Percentiles rank a stretch among this genome's conserved stretches.
These are phyloP conservation scores for Mactra quadrangularis DNA, from an alignment of 1,140 invertebrate genomes.

Conservation along the genomic window DNA sequence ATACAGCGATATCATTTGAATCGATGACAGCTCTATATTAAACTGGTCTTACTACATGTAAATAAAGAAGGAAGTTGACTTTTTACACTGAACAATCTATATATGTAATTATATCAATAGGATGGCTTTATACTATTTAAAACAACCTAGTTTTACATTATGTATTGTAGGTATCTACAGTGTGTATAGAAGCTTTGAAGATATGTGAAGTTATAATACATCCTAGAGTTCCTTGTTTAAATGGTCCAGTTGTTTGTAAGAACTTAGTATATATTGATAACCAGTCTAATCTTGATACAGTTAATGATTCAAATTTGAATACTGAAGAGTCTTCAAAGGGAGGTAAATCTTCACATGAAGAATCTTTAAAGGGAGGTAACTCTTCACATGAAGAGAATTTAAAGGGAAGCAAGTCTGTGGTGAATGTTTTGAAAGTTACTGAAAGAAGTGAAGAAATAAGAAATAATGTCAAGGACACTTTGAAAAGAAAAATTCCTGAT, in stretches of 20 bases:
- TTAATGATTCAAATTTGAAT: not conserved
- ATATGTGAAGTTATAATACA: constrained; percentile 55
- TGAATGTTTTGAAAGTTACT: not conserved
- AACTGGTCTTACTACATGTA: no score
- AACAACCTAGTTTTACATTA: no score
- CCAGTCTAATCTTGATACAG: not conserved
- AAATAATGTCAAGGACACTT: not conserved
- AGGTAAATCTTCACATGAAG: not conserved
- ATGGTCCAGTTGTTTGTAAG: constrained; percentile 57
- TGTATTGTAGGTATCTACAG: constrained; percentile 50
- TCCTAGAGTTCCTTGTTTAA: constrained; percentile 52
- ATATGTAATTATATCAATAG: no score
- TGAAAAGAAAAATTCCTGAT: constrained; percentile 24
- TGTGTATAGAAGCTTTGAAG: constrained; percentile 44
- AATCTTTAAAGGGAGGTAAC: not conserved
- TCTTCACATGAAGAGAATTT: not conserved
- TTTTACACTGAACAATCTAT: no score
- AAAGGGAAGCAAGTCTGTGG: not conserved
- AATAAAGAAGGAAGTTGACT: no score
- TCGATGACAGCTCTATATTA: no score
- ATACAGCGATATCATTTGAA: no score
- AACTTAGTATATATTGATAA: constrained; percentile 27
- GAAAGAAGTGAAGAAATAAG: not conserved
- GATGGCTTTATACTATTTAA: no score
- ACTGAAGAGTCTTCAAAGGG: no score